phyloP scores from a whole-genome alignment of 2,888 invertebrate species.

The Drepana falcataria region DNA sequence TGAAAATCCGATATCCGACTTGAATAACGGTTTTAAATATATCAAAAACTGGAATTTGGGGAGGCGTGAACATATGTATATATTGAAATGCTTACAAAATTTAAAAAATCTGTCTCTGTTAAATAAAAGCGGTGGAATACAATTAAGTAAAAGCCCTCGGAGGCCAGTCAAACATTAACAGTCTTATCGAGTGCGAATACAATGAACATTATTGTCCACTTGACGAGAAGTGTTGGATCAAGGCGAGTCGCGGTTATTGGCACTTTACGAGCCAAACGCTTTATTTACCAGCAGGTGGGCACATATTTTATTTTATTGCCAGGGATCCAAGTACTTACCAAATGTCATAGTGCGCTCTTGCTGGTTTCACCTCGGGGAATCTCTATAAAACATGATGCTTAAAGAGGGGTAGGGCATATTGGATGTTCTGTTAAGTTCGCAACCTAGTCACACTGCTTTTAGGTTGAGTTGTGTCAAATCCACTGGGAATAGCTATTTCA shows the following conservation, averaged over 20 bases:
- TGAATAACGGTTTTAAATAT: no score
- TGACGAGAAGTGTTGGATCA: not conserved
- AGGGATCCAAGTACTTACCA: constrained; percentile 29
- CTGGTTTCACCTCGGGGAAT: constrained; percentile 13
- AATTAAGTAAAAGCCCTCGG: not conserved
- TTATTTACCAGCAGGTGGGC: constrained; percentile 61
- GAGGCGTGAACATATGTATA: no score
- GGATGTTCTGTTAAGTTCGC: no score
- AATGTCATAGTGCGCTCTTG: constrained; percentile 18
- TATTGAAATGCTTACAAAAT: no score
- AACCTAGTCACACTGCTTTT: no score
- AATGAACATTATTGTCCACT: not conserved
- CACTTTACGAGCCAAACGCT: constrained; percentile 50
- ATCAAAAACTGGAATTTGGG: no score
- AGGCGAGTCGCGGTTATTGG: constrained; percentile 24
- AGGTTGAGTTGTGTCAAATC: no score
- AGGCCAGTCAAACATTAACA: not conserved
- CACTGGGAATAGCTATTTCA: no score
- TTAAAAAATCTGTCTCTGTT: no score
- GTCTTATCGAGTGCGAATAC: not conserved
- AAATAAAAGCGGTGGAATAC: not conserved
- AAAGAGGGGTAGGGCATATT: no score
- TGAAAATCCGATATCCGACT: no score
- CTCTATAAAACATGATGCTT: not conserved
- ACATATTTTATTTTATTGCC: constrained; percentile 49